Evolutionary conservation across 2,113 vertebrate genomes (phyloP), one percentile per base, ranked within the genome.

Genomic region (Cettia cetti): DNA sequence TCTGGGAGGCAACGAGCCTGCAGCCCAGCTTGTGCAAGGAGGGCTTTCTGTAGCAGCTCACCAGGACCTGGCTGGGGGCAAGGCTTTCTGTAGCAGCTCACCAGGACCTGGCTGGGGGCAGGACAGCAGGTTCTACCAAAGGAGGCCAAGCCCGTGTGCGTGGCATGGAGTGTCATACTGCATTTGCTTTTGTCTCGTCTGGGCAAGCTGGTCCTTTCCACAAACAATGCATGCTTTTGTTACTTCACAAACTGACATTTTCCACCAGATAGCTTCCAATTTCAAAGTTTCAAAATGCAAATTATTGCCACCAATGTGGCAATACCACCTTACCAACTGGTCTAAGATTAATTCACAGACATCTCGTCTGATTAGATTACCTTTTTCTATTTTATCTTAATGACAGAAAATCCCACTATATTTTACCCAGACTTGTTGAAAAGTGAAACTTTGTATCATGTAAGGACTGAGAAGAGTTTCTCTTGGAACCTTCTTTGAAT

Each of bases 101-200:
- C 15, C 45, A 54, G 20, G 20, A 74, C 4, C 19, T 45, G 39
- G 3, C 54, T 57, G 50, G 22, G 19, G 74, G 7, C 1, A 1
- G 61, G 23, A 50, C 44, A 54, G 53, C 3, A 9, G 11, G 4
- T 23, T 39, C 54, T 56, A 23, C 47, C 37, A 28, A 37, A n/a
- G 45, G 37, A 54, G 13, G 9, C 11, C 37, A 65, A 53, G 26
- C 9, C 13, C 20, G n/a, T 14, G 9, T 24, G 33, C 0, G 0
- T 24, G 28, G 28, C n/a, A 44, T 27, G 6, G 16, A 22, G n/a
- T 44, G 24, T 31, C 0, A 0, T 13, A 13, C 28, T 59, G 40
- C 26, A 19, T 24, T 31, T 78, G 49, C 59, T 57, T 71, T 13
- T 11, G n/a, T 33, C 30, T 40, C 11, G 11, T 26, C 65, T 75